Conservation (phyloP, 2,888 invertebrate species). For the Nymphalis c-album region DNA sequence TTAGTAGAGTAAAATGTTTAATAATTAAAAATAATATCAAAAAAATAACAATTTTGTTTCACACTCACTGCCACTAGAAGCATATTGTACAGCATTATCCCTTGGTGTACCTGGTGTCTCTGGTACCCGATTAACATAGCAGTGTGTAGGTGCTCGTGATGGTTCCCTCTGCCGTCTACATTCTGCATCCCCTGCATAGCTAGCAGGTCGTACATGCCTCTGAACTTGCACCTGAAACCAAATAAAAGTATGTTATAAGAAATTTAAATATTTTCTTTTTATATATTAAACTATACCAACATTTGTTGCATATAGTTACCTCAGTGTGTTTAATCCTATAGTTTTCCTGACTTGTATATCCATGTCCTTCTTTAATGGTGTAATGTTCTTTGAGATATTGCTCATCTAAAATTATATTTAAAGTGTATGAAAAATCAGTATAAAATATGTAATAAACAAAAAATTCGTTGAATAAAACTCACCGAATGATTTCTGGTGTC, state of each 20-base stretch:
- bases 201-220: slow-evolving; percentile 65
- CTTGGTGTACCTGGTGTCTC: slow-evolving; percentile 40
- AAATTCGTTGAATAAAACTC: slow-evolving; percentile 48
- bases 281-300: no score
- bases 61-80: slow-evolving; percentile 84
- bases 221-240: slow-evolving; percentile 57
- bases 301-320: slow-evolving; percentile 45
- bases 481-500: slow-evolving; percentile 86
- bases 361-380: slow-evolving; percentile 71
- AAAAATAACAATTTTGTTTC: neutral
- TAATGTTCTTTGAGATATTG: slow-evolving; percentile 73
- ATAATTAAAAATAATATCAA: no score
- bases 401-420: slow-evolving; percentile 57
- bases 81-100: slow-evolving; percentile 76
- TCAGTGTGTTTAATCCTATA: slow-evolving; percentile 71
- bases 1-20: no score
- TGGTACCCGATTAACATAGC: slow-evolving; percentile 54
- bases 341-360: slow-evolving; percentile 66
- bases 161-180: slow-evolving; percentile 42
- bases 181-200: slow-evolving; percentile 67
- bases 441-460: no score
- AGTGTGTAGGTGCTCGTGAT: slow-evolving; percentile 42
- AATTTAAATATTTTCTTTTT: neutral
- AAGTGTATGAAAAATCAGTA: neutral
- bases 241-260: neutral